Evolutionary conservation across 2,888 invertebrate species (phyloP), one percentile per base, ranked within the genome.

Genomic region (Rhimphoctona megacephalus): DNA sequence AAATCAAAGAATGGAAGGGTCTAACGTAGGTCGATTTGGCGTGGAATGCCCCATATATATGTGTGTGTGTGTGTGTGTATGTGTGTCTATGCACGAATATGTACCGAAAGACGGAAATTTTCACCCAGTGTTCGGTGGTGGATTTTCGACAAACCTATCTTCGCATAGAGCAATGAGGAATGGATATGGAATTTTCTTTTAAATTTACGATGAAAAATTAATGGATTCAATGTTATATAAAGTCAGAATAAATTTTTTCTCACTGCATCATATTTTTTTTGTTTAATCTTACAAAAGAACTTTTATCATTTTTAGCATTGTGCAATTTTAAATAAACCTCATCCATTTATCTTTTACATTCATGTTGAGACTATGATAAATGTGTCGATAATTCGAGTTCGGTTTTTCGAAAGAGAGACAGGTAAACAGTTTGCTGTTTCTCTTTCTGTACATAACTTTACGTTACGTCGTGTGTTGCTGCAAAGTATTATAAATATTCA

Each of bases 401-500:
- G 43, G 52, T 70, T 82, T 54, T 67, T 33, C 30, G 30, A 30
- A 30, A 30, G 30, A 30, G 6, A 61, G 61, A 49, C 49, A n/a
- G 61, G 17, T 30, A 7, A 61, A 30, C 25, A 6, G 19, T 36
- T 25, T 30, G 30, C 19, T 30, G 14, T 66, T 6, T 9, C n/a
- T 67, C 22, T 66, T 70, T 54, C 54, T 39, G 43, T 61, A 6
- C 52, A 46, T 73, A 19, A 33, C 19, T 49, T 36, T n/a, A 43
- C 57, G 8, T 17, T 22, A n/a, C 33, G 25, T 67, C 66, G 54
- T 54, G 77, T 81, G 72, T 46, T 43, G n/a, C 64, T 77, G 72
- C 66, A 36, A 78, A 67, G 54, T 57, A 49, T 66, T 66, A 67
- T 72, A 70, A 80, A 86, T 86, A 77, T 83, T 80, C 22, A 5